Evolutionary conservation across 2,797 vertebrate genomes (phyloP).

Genomic region (Paratrypauchen microcephalus): DNA sequence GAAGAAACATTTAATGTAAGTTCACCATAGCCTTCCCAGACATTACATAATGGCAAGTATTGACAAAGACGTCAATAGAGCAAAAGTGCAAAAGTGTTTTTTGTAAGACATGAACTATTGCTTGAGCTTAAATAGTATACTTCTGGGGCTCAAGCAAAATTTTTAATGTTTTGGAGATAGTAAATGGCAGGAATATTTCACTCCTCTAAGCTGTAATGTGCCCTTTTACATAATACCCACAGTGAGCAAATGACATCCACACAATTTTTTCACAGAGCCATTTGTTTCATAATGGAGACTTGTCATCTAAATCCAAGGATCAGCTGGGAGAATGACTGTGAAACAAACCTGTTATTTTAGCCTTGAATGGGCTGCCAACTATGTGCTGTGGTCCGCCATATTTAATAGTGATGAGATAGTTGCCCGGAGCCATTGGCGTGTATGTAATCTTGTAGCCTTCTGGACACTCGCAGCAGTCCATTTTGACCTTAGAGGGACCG

Average conservation of each 20-base stretch:
- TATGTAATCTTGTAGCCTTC: conserved; percentile 94
- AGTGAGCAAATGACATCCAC: conserved; percentile 33
- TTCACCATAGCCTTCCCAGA: conserved; percentile 29
- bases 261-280: conserved; percentile 40
- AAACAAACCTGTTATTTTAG: conserved; percentile 90
- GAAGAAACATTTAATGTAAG: conserved; percentile 34
- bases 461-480: conserved; percentile 91
- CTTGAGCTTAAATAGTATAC: conserved; percentile 25
- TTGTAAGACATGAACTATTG: background rate
- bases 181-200: conserved; percentile 18
- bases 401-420: conserved; percentile 97
- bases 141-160: conserved; percentile 17
- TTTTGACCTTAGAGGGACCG: conserved; percentile 95
- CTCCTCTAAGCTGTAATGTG: conserved; percentile 15
- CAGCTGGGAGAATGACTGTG: conserved; percentile 48
- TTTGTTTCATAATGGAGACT: conserved; percentile 49
- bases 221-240: conserved; percentile 38
- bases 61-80: conserved; percentile 27
- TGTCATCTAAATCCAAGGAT: conserved; percentile 50
- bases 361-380: conserved; percentile 96
- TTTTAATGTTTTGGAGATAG: conserved; percentile 14
- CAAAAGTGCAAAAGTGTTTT: conserved; percentile 20
- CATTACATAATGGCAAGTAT: conserved; percentile 44
- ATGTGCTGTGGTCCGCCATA: conserved; percentile 96
- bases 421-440: conserved; percentile 96